These are phyloP conservation scores for Junonia oenone DNA, from an alignment of 2,888 invertebrate genomes.

Conservation along the genomic window DNA sequence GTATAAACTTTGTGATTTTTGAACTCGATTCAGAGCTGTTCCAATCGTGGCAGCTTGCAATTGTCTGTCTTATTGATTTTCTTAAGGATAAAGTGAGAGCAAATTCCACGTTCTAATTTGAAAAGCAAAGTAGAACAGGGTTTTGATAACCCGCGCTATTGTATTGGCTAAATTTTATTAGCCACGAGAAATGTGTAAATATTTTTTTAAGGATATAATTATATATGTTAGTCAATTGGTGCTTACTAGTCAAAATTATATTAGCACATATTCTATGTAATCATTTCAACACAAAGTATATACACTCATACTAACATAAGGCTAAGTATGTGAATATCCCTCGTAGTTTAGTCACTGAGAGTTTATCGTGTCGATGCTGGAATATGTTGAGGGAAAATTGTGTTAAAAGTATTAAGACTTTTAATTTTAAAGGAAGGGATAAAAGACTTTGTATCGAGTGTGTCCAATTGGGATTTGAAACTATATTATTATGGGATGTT, in stretches of 20 bases:
- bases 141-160: slow-evolving; percentile 34
- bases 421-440: not conserved
- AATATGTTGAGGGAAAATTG: not conserved
- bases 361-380: not conserved
- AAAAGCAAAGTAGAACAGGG: slow-evolving; percentile 6
- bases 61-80: not conserved
- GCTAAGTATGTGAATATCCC: not conserved
- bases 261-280: slow-evolving; percentile 51
- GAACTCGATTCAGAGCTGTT: not conserved
- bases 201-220: slow-evolving; percentile 46
- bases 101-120: not conserved
- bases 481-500: slow-evolving; percentile 6
- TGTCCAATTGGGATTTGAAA: slow-evolving; percentile 11
- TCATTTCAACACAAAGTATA: slow-evolving; percentile 17
- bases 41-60: not conserved
- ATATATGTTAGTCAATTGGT: slow-evolving; percentile 68
- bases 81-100: not conserved
- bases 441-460: not conserved
- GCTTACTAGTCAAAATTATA: slow-evolving; percentile 80
- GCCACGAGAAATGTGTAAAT: slow-evolving; percentile 51
- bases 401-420: not conserved
- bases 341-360: not conserved
- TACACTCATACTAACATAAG: not conserved
- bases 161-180: slow-evolving; percentile 68
- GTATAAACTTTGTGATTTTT: not conserved